Evolutionary conservation across 1,140 invertebrate species (phyloP), one percentile per base, ranked within the genome.

Genomic region (Drosophila cardini): DNA sequence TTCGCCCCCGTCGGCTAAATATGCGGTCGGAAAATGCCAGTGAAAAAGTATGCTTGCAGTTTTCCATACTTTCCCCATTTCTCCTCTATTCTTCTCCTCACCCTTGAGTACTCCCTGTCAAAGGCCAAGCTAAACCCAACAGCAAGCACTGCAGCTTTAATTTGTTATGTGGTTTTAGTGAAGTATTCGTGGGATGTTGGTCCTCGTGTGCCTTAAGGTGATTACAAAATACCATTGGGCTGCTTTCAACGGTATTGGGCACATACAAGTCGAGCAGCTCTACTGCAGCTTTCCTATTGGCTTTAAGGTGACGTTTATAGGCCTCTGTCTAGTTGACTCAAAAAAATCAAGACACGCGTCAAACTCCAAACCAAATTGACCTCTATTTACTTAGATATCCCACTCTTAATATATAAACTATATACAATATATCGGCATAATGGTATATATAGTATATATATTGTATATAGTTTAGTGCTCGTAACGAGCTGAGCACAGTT

Each of bases 1-100:
- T 83, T 86, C 78, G 57, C 73, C 58, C 58, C 72, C 72, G 57
- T 34, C 21, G 57, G 63, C 15, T 45, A 48, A 42, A 61, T 50
- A 70, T 36, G 69, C 55, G 43, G 43, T 34, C 2, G 56, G 21
- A 15, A 67, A 50, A 55, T 16, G 48, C 60, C 53, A 26, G 21
- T 34, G 69, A 43, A 52, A 42, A 50, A 43, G 11, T 18, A 40
- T 30, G 26, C 15, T 50, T 61, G 30, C 15, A 38, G 42, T 18
- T 11, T 18, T 11, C 11, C 26, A 32, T 16, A n/a, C 15, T 13
- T 9, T 45, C 0, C 13, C 8, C 21, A 26, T 3, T 26, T 26
- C 21, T 5, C 26, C 10, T 16, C n/a, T 4, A 8, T 2, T 7
- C 11, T 10, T 26, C 13, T 32, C 4, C n/a, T 10, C 5, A 21